These are phyloP conservation scores for Bilobella aurantiaca DNA, from an alignment of 1,140 invertebrate genomes.

Conservation along the genomic window DNA sequence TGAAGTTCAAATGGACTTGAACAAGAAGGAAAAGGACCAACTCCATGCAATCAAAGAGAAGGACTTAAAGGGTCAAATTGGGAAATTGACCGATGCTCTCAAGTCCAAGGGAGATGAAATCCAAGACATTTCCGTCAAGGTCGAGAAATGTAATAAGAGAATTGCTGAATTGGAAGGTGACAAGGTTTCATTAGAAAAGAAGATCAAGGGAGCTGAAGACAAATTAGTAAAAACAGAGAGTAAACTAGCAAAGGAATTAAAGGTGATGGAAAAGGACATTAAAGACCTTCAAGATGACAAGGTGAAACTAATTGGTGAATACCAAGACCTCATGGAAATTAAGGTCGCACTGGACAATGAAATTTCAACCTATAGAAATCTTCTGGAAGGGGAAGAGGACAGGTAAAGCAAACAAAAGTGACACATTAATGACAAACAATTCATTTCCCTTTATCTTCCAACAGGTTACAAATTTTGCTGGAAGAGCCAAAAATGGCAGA, in stretches of 20 bases:
- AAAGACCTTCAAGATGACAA: conserved; percentile 8
- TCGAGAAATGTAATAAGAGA: not conserved
- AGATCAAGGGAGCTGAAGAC: conserved; percentile 10
- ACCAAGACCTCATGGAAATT: conserved; percentile 10
- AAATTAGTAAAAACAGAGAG: not conserved
- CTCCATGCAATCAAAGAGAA: conserved; percentile 9
- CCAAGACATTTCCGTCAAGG: not conserved
- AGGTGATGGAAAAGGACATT: conserved; percentile 1
- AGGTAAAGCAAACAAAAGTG: conserved; percentile 5
- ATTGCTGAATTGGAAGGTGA: conserved; percentile 5
- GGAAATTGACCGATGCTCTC: not conserved
- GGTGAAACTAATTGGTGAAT: conserved; percentile 9
- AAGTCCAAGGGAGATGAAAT: conserved; percentile 3
- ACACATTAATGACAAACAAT: not conserved
- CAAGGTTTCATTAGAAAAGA: not conserved
- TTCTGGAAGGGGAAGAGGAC: conserved; percentile 17
- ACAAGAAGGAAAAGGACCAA: conserved; percentile 5
- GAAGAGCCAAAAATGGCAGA: not conserved
- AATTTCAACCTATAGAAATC: conserved; percentile 11
- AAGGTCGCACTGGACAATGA: conserved; percentile 18
- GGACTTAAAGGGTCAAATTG: conserved; percentile 9
- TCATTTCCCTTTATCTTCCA: too few relatives aligned
- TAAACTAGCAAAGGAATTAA: not conserved
- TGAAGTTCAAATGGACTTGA: conserved; percentile 7
- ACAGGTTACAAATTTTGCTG: not conserved